Conservation (phyloP, 2,888 invertebrate species). For the Dioctria linearis region DNA sequence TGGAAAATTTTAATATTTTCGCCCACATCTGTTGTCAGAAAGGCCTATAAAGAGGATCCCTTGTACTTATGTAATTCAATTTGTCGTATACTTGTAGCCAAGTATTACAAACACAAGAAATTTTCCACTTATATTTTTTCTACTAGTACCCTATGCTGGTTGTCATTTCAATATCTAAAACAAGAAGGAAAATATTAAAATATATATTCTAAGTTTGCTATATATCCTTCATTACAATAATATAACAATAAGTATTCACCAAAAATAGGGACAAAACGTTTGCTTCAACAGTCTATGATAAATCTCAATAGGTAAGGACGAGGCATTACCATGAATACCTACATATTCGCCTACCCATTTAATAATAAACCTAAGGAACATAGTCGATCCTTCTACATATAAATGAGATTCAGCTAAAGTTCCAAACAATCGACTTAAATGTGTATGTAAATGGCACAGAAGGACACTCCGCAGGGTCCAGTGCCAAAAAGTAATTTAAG, state of each 20-base stretch:
- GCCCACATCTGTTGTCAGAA: no score
- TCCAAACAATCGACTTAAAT: conserved; percentile 52
- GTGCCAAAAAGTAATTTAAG: conserved; percentile 37
- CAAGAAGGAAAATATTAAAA: not conserved
- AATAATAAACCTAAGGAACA: not conserved
- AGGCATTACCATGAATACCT: not conserved
- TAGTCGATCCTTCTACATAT: not conserved
- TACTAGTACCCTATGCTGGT: no score
- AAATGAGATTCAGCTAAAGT: conserved; percentile 45
- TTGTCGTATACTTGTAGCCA: no score
- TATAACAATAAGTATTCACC: conserved; percentile 50
- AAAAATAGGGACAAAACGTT: conserved; percentile 46
- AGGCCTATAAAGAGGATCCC: no score
- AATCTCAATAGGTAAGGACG: conserved; percentile 30
- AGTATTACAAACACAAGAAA: no score
- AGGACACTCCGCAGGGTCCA: conserved; percentile 47
- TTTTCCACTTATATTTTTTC: no score
- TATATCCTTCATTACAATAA: conserved; percentile 40
- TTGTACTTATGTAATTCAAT: no score
- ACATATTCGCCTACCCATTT: conserved; percentile 15
- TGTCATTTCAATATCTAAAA: no score
- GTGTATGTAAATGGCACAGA: conserved; percentile 45
- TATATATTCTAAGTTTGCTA: no score
- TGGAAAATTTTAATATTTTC: no score
- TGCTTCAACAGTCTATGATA: conserved; percentile 34